phyloP scores from a whole-genome alignment of 1,140 invertebrate species.

The Formica exsecta region DNA sequence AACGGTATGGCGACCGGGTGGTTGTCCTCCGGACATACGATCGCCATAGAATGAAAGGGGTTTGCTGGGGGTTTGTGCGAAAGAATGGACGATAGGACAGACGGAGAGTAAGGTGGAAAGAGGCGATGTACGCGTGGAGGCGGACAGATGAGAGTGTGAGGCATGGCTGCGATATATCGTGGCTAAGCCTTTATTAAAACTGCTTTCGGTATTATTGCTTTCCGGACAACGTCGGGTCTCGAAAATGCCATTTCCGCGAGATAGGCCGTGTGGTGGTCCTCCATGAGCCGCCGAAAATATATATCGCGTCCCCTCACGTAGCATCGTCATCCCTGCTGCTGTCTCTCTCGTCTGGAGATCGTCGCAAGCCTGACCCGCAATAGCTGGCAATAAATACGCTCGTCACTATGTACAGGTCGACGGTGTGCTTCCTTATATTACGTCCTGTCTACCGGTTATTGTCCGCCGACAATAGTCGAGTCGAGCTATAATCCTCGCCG shows the following conservation, averaged over 20 bases:
- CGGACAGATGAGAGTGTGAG: conserved; percentile 70
- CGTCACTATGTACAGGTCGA: conserved; percentile 73
- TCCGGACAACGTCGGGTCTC: conserved; percentile 77
- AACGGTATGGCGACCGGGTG: background rate
- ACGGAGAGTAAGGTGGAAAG: background rate
- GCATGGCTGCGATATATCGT: conserved; percentile 76
- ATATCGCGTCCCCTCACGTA: conserved; percentile 35
- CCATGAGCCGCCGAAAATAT: conserved; percentile 63
- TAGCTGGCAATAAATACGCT: conserved; percentile 73
- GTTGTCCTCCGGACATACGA: conserved; percentile 24
- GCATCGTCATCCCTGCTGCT: background rate
- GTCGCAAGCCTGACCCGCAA: conserved; percentile 59
- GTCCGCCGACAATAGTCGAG: conserved; percentile 58
- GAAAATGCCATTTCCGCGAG: conserved; percentile 79
- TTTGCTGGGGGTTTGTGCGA: conserved; percentile 21
- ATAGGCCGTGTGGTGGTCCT: conserved; percentile 71
- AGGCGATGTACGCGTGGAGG: conserved; percentile 55
- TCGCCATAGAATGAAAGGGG: conserved; percentile 52
- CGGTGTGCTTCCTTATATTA: conserved; percentile 68
- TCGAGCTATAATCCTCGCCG: conserved; percentile 43
- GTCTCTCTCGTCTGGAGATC: conserved; percentile 20
- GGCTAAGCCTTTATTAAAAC: conserved; percentile 79
- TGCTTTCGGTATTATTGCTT: conserved; percentile 80
- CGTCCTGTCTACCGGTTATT: conserved; percentile 61
- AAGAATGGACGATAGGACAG: conserved; percentile 71